Percentiles rank a stretch among this genome's conserved stretches.
These are phyloP conservation scores for Anoplopoma fimbria DNA, from an alignment of 2,113 vertebrate species.

Conservation along the genomic window DNA sequence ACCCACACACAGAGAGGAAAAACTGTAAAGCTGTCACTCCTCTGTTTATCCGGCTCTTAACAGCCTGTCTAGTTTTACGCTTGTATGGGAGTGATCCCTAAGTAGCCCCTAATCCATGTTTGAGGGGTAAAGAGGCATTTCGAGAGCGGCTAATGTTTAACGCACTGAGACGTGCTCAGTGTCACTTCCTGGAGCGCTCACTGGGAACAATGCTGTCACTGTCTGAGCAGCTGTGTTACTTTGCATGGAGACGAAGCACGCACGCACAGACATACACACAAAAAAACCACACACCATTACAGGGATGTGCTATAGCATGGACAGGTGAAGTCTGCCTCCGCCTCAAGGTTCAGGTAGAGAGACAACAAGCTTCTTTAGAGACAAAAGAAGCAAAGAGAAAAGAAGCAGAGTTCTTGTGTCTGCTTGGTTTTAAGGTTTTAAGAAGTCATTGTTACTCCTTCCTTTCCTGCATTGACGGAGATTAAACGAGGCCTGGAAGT, in stretches of 20 bases:
- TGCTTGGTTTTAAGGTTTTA: not conserved
- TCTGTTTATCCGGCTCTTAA: slow-evolving; percentile 30
- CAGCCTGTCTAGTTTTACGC: slow-evolving; percentile 54
- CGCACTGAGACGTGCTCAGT: slow-evolving; percentile 36
- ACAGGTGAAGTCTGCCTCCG: slow-evolving; percentile 23
- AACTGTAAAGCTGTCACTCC: slow-evolving; percentile 46
- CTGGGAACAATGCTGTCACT: slow-evolving; percentile 69
- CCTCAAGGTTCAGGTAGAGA: slow-evolving; percentile 35
- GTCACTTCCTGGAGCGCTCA: slow-evolving; percentile 56
- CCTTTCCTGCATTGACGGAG: slow-evolving; percentile 40
- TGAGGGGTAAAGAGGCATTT: slow-evolving; percentile 59
- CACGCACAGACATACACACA: slow-evolving; percentile 19
- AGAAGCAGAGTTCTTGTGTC: not conserved
- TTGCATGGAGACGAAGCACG: slow-evolving; percentile 16
- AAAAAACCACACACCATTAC: slow-evolving; percentile 24
- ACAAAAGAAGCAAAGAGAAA: not conserved
- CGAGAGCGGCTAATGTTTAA: slow-evolving; percentile 75
- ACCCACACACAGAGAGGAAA: not conserved
- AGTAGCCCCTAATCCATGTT: slow-evolving; percentile 63
- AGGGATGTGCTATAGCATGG: slow-evolving; percentile 25
- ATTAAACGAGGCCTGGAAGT: slow-evolving; percentile 27
- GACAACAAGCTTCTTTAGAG: not conserved
- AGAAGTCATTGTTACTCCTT: slow-evolving; percentile 14
- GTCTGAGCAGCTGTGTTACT: slow-evolving; percentile 50
- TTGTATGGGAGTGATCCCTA: slow-evolving; percentile 37